Conservation (phyloP, 2,113 vertebrate genomes). For the Ginglymostoma cirratum region DNA sequence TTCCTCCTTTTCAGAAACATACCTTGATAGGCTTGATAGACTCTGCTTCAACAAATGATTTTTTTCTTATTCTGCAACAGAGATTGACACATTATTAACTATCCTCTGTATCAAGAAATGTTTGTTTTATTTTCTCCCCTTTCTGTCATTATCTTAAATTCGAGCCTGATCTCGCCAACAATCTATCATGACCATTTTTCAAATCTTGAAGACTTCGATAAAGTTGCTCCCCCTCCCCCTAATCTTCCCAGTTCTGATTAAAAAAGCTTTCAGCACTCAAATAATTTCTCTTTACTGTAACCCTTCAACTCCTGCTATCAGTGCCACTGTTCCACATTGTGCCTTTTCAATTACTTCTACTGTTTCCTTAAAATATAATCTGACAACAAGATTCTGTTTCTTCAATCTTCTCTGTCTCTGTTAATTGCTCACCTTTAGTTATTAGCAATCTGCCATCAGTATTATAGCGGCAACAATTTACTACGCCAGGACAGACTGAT, state of each 20-base stretch:
- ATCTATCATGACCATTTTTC: not conserved
- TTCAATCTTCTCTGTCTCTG: not conserved
- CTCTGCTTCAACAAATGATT: not conserved
- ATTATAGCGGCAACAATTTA: not conserved
- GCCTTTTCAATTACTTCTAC: not conserved
- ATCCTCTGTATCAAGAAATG: not conserved
- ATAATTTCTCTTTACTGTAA: not conserved
- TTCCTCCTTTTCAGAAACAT: not conserved
- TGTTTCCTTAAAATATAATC: not conserved
- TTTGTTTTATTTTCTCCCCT: not conserved
- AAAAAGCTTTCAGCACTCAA: not conserved
- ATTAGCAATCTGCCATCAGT: not conserved
- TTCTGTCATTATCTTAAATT: not conserved
- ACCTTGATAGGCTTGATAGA: not conserved
- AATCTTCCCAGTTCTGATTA: too few relatives aligned
- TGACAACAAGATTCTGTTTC: not conserved
- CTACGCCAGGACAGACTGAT: not conserved
- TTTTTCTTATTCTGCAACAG: not conserved
- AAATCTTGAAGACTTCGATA: not conserved
- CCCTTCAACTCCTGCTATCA: not conserved
- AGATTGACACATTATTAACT: not conserved
- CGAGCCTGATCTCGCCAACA: not conserved
- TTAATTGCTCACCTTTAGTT: not conserved
- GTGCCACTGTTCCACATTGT: not conserved
- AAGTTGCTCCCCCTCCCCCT: too few relatives aligned